Conservation (phyloP, 2,797 vertebrate species). For the Mormyrus hasselquistii region DNA sequence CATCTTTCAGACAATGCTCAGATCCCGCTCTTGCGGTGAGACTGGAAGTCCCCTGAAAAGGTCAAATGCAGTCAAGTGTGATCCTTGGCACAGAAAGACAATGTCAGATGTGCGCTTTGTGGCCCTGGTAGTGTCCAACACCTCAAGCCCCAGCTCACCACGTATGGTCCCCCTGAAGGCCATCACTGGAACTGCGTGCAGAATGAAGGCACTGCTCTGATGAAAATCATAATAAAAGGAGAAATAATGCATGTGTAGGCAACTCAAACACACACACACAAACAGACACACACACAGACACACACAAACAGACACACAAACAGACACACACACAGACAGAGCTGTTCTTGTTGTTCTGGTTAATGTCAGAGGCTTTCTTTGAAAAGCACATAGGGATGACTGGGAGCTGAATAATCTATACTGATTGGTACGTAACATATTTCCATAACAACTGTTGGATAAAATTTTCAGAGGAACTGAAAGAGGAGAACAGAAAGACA, state of each 20-base stretch:
- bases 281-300: too few species aligned
- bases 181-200: constrained; percentile 28
- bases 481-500: background rate
- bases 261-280: background rate
- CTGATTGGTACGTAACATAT: background rate
- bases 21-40: constrained; percentile 22
- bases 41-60: constrained; percentile 57
- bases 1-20: constrained; percentile 38
- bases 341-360: background rate
- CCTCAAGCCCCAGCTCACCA: constrained; percentile 42
- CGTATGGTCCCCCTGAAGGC: constrained; percentile 62
- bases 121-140: constrained; percentile 32
- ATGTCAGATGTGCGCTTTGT: constrained; percentile 34
- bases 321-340: background rate
- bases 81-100: background rate
- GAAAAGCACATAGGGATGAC: background rate
- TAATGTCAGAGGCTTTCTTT: background rate
- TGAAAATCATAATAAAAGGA: background rate
- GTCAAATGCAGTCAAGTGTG: constrained; percentile 13
- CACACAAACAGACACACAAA: background rate
- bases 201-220: background rate
- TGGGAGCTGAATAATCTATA: background rate
- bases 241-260: background rate
- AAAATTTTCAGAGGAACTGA: background rate
- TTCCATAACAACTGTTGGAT: constrained; percentile 1